Evolutionary conservation across 2,888 invertebrate species (phyloP).

Genomic region (Apamea monoglypha): DNA sequence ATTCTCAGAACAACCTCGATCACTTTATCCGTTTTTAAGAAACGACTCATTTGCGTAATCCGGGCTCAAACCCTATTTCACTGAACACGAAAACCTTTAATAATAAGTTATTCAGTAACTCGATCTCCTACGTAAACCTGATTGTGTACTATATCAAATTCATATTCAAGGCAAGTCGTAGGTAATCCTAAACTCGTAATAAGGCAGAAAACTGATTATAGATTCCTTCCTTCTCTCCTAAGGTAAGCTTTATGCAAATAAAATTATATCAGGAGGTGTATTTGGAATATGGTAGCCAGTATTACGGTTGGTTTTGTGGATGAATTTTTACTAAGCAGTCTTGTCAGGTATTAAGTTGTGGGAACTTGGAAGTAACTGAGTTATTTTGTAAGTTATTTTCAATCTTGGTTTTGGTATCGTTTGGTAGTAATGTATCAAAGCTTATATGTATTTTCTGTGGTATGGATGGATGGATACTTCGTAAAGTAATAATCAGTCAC

Average conservation of each 20-base stretch:
- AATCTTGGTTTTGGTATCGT: background rate
- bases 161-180: constrained; percentile 52
- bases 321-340: constrained; percentile 39
- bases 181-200: constrained; percentile 62
- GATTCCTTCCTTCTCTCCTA: constrained; percentile 69
- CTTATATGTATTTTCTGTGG: no score
- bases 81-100: constrained; percentile 48
- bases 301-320: constrained; percentile 28
- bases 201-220: constrained; percentile 74
- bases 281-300: constrained; percentile 46
- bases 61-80: constrained; percentile 32
- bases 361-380: constrained; percentile 32
- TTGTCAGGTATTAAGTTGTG: constrained; percentile 36
- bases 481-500: background rate
- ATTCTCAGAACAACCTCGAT: background rate
- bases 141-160: constrained; percentile 48
- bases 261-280: constrained; percentile 62
- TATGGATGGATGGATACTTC: background rate
- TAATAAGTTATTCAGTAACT: constrained; percentile 50
- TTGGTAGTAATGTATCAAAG: no score
- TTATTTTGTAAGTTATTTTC: constrained; percentile 15
- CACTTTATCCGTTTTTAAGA: constrained; percentile 30
- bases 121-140: constrained; percentile 39
- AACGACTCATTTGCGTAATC: constrained; percentile 39
- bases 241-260: constrained; percentile 77